Conservation (phyloP, 2,797 vertebrate genomes). For the Chiloscyllium punctatum region DNA sequence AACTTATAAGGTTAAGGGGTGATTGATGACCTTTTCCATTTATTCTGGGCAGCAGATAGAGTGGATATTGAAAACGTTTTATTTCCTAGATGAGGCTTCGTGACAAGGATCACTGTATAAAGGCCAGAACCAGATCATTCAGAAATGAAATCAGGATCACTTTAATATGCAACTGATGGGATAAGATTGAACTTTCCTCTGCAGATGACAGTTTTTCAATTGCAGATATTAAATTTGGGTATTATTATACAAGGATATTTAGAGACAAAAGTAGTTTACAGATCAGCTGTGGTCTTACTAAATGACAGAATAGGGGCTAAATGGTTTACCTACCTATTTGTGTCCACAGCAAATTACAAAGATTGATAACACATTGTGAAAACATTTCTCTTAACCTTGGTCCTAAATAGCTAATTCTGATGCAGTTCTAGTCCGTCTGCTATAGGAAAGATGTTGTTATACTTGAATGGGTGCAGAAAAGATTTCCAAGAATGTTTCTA, state of each 20-base stretch:
- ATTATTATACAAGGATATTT: background rate
- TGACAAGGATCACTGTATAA: background rate
- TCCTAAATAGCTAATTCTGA: no score
- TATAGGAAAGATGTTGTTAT: no score
- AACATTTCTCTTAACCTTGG: no score
- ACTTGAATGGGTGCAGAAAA: no score
- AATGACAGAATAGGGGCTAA: no score
- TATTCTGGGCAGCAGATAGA: background rate
- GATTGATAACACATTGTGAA: no score
- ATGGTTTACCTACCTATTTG: no score
- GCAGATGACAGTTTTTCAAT: background rate
- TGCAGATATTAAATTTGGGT: background rate
- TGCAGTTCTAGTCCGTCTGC: no score
- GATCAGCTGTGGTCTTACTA: no score
- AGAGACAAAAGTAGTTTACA: no score
- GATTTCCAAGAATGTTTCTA: no score
- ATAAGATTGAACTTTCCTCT: background rate
- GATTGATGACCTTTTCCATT: background rate
- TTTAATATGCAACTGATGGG: background rate
- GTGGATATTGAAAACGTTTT: background rate
- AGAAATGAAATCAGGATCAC: background rate
- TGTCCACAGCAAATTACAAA: no score
- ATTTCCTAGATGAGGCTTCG: background rate
- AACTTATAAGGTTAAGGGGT: background rate
- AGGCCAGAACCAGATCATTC: background rate